phyloP scores from a whole-genome alignment of 1,140 invertebrate species.

The Acromyrmex echinatior region DNA sequence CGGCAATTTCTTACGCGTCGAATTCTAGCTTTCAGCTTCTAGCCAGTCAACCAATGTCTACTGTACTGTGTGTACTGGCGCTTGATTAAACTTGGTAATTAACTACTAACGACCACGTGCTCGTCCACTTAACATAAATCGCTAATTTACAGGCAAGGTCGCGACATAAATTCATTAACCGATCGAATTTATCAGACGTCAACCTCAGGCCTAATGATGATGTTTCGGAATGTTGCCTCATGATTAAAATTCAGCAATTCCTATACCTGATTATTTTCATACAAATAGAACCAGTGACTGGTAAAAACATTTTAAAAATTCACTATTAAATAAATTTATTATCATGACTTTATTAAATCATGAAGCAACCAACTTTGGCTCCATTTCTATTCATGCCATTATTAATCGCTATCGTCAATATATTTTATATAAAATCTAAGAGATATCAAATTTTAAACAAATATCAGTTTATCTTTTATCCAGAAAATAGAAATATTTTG shows the following conservation, averaged over 20 bases:
- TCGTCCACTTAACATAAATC: slow-evolving; percentile 64
- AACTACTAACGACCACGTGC: slow-evolving; percentile 63
- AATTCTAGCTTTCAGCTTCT: slow-evolving; percentile 28
- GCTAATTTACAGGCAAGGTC: slow-evolving; percentile 48
- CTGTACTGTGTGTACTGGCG: background rate
- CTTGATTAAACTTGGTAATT: slow-evolving; percentile 70
- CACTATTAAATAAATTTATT: background rate
- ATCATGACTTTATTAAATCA: background rate
- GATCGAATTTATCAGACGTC: slow-evolving; percentile 29
- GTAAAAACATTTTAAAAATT: background rate
- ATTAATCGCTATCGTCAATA: background rate
- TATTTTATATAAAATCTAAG: background rate
- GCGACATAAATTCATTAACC: slow-evolving; percentile 59
- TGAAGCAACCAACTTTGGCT: background rate
- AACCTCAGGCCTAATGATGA: slow-evolving; percentile 53
- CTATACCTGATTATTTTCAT: background rate
- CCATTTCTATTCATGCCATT: background rate
- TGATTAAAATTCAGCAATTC: slow-evolving; percentile 67
- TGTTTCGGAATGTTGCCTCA: slow-evolving; percentile 1
- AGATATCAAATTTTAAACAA: background rate
- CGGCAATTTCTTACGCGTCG: slow-evolving; percentile 44
- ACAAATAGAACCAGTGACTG: background rate
- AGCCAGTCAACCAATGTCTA: background rate
- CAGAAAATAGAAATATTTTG: background rate
- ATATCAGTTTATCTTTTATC: background rate